Base-by-base conservation (phyloP, 2,797 vertebrate species). In the Tenualosa ilisha region DNA sequence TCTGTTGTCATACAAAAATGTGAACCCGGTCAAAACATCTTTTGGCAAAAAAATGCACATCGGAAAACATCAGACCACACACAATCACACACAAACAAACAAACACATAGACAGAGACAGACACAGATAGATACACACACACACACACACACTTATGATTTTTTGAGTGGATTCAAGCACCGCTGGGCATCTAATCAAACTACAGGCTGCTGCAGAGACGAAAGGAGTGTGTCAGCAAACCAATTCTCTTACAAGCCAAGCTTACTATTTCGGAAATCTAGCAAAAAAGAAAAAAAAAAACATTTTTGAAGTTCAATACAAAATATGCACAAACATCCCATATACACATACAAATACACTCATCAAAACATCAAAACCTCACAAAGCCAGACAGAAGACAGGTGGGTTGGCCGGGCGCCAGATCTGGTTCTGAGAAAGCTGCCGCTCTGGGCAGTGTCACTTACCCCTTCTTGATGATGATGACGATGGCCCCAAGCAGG, bases 381-480 rank as follows among this genome's bases (percentile, higher is more conserved):
- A 31, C 31, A 31, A 31, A 31, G 31, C 31, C 31, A 31, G 24
- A 2, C 31, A 75, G 68, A 20, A 43, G 68, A 31, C 31, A 1
- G 31, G 31, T 31, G 20, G 15, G 68, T 40, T 17, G 68, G 68
- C 31, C 31, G 31, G 31, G 5, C 37, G 68, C 68, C 68, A 75
- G 68, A 15, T 75, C 31, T 20, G 31, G 17, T 40, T 26, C 68
- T 37, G 31, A 75, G 68, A 75, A 75, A 20, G 68, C 68, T 40
- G 68, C 68, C 31, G 17, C 20, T 40, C 31, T 75, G 31, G 31
- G 68, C 68, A 68, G 26, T 26, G 68, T 3, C 84, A 90, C 97
- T 96, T 92, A 99, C 98, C 97, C 97, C 90, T 99, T 99, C 85
- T 97, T 97, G 83, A 99, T 93, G 84, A 98, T 93, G 26, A 99